Evolutionary conservation across 92 coral and sea anemone genomes (phyloP), one percentile per base, ranked within the genome.

Genomic region (Paramuricea clavata): DNA sequence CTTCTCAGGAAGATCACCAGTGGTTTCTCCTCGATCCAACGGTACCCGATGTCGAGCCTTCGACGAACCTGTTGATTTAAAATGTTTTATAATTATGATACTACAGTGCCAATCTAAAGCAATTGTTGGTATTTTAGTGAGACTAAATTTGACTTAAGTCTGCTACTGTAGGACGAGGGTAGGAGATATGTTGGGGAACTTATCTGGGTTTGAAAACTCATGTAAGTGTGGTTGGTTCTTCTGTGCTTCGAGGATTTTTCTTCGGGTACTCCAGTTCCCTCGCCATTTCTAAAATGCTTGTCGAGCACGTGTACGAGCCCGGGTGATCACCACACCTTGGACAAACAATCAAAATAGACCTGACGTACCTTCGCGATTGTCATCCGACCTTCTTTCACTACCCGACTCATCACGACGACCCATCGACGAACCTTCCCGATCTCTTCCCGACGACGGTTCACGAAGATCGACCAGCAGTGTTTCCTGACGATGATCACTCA

Each of bases 381-480:
- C 10, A 70, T 49, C 50, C 11, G 7, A 2, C 52, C 16, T 12
- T 1, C 52, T 10, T 2, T 47, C 12, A 47, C 16, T 47, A 47
- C 16, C 16, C 52, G 17, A 47, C 17, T 61, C 30, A 2, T 41
- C 52, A 22, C 12, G 31, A 72, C 33, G 52, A 72, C 56, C 78
- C 1, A 10, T 26, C 3, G 78, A 12, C 56, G 21, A 23, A 39
- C 32, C 56, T 72, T 72, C 56, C 7, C 56, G 52, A 72, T 41
- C 78, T 10, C 8, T 43, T 9, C 28, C 78, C 21, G 50, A 39
- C 56, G 78, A 44, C 7, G 50, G 78, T 23, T 72, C 78, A 39
- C 56, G 52, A 44, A 36, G 78, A n/a, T 72, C 78, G 50, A 39
- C 30, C 30, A 22, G 8, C 13, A 39, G 78, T 41, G 78, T 17